Evolutionary conservation across 2,888 invertebrate species (phyloP).

Genomic region (Phragmatobia fuliginosa): DNA sequence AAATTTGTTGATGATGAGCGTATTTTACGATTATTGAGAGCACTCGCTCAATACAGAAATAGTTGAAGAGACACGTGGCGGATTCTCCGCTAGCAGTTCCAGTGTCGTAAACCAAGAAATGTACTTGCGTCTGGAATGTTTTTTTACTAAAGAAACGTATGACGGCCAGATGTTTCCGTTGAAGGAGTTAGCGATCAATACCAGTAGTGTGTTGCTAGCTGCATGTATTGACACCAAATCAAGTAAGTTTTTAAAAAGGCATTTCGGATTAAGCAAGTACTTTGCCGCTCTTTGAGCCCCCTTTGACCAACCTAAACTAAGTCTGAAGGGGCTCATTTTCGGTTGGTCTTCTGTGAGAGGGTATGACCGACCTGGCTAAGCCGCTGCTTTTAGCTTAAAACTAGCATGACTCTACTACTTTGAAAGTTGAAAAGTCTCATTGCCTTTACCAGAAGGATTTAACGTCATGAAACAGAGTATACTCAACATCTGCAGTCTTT

Average conservation of each 20-base stretch:
- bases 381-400: too few species aligned
- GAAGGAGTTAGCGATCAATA: slow-evolving; percentile 47
- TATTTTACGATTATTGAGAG: slow-evolving; percentile 43
- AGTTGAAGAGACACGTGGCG: slow-evolving; percentile 34
- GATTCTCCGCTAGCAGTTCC: slow-evolving; percentile 27
- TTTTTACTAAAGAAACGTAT: slow-evolving; percentile 28
- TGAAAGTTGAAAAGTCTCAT: too few species aligned
- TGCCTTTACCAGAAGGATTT: too few species aligned
- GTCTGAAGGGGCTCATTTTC: too few species aligned
- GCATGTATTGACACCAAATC: background rate
- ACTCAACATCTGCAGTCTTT: too few species aligned
- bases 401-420: too few species aligned
- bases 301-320: background rate
- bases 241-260: background rate
- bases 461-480: too few species aligned
- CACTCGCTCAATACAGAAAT: slow-evolving; percentile 34
- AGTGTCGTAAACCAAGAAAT: slow-evolving; percentile 40
- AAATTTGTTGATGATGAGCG: slow-evolving; percentile 35
- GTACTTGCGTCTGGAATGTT: slow-evolving; percentile 24
- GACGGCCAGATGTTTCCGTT: slow-evolving; percentile 55
- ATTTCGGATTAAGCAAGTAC: background rate
- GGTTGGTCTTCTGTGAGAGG: too few species aligned
- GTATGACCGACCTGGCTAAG: too few species aligned
- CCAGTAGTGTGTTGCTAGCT: slow-evolving; percentile 32
- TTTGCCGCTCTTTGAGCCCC: background rate